A percentile compares a stretch with the other conserved stretches of the same genome.
Evolutionary conservation across 2,113 vertebrate species (phyloP).

Genomic region (Melanocharis versteri): DNA sequence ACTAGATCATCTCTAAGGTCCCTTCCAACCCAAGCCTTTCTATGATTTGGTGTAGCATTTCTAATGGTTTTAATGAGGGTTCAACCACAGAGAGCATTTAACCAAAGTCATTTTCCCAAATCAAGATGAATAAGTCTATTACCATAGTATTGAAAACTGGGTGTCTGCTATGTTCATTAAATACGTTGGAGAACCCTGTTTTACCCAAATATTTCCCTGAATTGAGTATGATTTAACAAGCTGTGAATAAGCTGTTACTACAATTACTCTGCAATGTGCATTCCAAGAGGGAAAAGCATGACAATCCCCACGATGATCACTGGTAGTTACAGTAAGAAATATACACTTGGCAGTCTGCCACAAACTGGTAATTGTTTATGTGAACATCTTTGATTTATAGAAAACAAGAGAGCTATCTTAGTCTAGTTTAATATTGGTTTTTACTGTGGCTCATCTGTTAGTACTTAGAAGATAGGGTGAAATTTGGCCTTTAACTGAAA

Average conservation of each 20-base stretch:
- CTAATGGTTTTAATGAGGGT: neutral
- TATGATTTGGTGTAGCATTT: neutral
- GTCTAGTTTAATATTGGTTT: neutral
- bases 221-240: neutral
- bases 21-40: neutral
- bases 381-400: conserved; percentile 21
- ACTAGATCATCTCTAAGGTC: neutral
- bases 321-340: conserved; percentile 27
- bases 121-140: neutral
- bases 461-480: neutral
- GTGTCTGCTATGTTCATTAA: neutral
- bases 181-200: neutral
- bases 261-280: conserved; percentile 28
- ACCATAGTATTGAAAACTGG: neutral
- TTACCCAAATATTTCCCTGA: conserved; percentile 8
- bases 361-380: conserved; percentile 31
- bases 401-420: conserved; percentile 8
- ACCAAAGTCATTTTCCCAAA: neutral
- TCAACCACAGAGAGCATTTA: neutral
- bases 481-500: neutral
- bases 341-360: conserved; percentile 46
- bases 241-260: conserved; percentile 38
- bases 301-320: conserved; percentile 25
- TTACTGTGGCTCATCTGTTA: neutral
- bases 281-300: conserved; percentile 34